phyloP scores from a whole-genome alignment of 1,140 invertebrate genomes.

The Platyura marginata region DNA sequence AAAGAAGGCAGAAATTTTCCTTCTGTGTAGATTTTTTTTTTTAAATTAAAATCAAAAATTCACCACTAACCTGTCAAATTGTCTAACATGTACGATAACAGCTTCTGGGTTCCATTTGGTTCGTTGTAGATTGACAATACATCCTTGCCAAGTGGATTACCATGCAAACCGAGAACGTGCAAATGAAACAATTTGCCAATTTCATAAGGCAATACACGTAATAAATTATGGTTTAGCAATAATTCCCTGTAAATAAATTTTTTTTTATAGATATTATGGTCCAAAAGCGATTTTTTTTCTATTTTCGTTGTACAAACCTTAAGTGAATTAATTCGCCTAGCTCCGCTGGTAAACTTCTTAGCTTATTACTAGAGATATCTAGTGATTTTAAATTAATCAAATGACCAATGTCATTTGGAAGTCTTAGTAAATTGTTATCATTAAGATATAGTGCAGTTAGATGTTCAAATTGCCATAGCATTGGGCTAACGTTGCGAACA shows the following conservation, averaged over 20 bases:
- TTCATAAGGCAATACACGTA: constrained; percentile 87
- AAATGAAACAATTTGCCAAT: constrained; percentile 95
- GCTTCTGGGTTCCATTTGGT: constrained; percentile 81
- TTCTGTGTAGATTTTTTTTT: no score
- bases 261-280: not conserved
- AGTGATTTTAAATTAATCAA: constrained; percentile 68
- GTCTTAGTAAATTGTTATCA: constrained; percentile 75
- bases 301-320: constrained; percentile 35
- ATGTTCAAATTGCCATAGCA: constrained; percentile 77
- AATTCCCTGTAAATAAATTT: constrained; percentile 59
- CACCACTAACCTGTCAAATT: constrained; percentile 75
- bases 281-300: not conserved
- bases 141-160: constrained; percentile 88
- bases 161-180: constrained; percentile 71
- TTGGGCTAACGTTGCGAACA: constrained; percentile 79
- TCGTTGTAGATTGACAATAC: constrained; percentile 82
- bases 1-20: no score
- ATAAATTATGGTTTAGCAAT: constrained; percentile 81
- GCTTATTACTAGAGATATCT: constrained; percentile 87
- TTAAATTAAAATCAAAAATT: no score
- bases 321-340: constrained; percentile 87
- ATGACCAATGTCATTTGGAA: constrained; percentile 75
- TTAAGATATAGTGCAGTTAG: constrained; percentile 87
- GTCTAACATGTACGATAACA: constrained; percentile 85
- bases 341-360: constrained; percentile 83